Conservation (phyloP, 2,113 vertebrate species). For the Python bivittatus region DNA sequence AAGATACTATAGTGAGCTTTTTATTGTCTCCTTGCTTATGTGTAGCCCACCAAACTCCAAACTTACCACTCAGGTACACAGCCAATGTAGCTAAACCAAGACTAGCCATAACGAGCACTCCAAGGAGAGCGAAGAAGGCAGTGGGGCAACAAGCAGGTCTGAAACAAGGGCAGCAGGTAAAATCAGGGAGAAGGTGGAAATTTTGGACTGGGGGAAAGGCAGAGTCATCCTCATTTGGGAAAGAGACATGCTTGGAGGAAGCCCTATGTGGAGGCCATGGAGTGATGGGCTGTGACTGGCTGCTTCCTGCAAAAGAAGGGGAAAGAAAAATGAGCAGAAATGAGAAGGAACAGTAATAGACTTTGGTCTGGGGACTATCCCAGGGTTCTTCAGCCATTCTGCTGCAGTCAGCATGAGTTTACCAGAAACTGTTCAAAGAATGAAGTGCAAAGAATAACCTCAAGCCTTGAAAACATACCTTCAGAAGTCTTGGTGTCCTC, state of each 20-base stretch:
- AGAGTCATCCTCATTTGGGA: not conserved
- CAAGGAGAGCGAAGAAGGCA: constrained; percentile 72
- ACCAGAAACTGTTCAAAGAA: not conserved
- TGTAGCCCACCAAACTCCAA: not conserved
- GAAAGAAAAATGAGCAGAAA: not conserved
- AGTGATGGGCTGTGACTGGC: constrained; percentile 9
- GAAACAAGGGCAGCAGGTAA: constrained; percentile 56
- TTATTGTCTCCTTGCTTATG: too few relatives aligned
- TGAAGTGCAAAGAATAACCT: not conserved
- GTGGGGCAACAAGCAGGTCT: constrained; percentile 60
- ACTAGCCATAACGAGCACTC: constrained; percentile 76
- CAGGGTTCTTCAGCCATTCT: not conserved
- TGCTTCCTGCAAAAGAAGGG: constrained; percentile 30
- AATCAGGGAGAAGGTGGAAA: rapidly evolving
- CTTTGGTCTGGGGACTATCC: not conserved
- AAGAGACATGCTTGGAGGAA: not conserved
- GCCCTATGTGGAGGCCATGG: not conserved
- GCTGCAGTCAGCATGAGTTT: not conserved
- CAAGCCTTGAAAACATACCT: constrained; percentile 43
- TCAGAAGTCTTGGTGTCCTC: constrained; percentile 68
- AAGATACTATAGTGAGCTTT: too few relatives aligned
- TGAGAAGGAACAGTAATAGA: not conserved
- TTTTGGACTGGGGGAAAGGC: constrained; percentile 58
- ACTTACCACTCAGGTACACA: constrained; percentile 76
- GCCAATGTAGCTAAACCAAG: constrained; percentile 72